Evolutionary conservation across 1,140 invertebrate genomes (phyloP), one percentile per base, ranked within the genome.

Genomic region (Galleria mellonella): DNA sequence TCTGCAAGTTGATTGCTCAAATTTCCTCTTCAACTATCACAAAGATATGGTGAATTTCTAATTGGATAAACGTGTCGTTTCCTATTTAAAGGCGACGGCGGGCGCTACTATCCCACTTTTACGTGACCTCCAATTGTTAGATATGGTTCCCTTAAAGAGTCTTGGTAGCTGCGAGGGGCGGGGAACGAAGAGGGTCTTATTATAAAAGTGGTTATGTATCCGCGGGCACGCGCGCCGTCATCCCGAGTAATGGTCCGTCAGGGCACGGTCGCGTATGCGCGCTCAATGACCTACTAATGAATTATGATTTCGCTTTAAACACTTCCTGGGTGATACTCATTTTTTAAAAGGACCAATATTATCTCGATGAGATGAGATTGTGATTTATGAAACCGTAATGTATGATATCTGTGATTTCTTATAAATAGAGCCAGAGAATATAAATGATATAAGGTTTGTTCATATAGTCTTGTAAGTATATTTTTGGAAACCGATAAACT

Each of bases 41-140:
- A 82, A 81, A 84, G 82, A 85, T 85, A 85, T 83, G 82, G 82
- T 85, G 82, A 85, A 85, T 85, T 85, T 85, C 82, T 85, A 85
- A 85, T 85, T 85, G 81, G 77, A 85, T 85, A 85, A 85, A 79
- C 78, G 82, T 85, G 82, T 85, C 82, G 82, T 76, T 85, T 85
- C 82, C 82, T 85, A 83, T 83, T 85, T 85, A 85, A 76, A 83
- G 73, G 69, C 78, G 72, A 76, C 73, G 72, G 63, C 71, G 63
- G 53, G 58, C 63, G 65, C 68, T 62, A 60, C 64, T 63, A 62
- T 67, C 58, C 79, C 77, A 82, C 52, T 69, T 68, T 55, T 62
- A 47, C 32, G 45, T 64, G 79, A 75, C 38, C 76, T 56, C 50
- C 58, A 49, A 53, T 62, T 53, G 51, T 54, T 43, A 47, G 41